A percentile compares a stretch with the other conserved stretches of the same genome.
Evolutionary conservation across 2,797 vertebrate genomes (phyloP).

Genomic region (Gallirallus australis): DNA sequence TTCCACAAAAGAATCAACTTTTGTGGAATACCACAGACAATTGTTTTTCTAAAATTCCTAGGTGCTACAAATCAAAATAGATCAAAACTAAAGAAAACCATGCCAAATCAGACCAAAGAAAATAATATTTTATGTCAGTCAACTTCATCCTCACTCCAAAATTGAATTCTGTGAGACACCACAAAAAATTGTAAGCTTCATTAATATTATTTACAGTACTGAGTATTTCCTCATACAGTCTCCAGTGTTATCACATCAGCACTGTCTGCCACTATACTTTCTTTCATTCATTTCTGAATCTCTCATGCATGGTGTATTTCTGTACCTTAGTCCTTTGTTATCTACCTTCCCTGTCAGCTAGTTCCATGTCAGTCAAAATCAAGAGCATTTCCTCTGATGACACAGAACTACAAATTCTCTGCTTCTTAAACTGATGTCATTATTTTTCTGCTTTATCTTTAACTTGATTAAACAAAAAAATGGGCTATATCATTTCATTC

Average conservation of each 20-base stretch:
- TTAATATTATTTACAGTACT: not conserved
- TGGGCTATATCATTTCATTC: not conserved
- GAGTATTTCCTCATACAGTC: not conserved
- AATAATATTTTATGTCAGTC: not conserved
- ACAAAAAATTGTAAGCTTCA: not conserved
- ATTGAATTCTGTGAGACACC: not conserved
- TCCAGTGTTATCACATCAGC: not conserved
- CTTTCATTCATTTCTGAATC: not conserved
- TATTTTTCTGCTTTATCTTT: not conserved
- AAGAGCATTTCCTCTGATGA: not conserved
- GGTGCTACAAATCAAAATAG: not conserved
- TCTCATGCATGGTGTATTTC: not conserved
- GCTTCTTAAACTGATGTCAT: not conserved
- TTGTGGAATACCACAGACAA: not conserved
- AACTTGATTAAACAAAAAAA: not conserved
- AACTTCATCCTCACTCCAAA: not conserved
- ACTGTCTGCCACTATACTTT: not conserved
- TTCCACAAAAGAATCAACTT: not conserved
- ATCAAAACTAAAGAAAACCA: not conserved
- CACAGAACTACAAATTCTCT: not conserved
- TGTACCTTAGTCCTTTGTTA: not conserved
- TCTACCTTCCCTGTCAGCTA: not conserved
- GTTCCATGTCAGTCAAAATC: not conserved
- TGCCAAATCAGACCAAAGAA: not conserved
- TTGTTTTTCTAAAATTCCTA: not conserved